phyloP scores from a whole-genome alignment of 2,888 invertebrate species.

The Dicranocentrus wangi region DNA sequence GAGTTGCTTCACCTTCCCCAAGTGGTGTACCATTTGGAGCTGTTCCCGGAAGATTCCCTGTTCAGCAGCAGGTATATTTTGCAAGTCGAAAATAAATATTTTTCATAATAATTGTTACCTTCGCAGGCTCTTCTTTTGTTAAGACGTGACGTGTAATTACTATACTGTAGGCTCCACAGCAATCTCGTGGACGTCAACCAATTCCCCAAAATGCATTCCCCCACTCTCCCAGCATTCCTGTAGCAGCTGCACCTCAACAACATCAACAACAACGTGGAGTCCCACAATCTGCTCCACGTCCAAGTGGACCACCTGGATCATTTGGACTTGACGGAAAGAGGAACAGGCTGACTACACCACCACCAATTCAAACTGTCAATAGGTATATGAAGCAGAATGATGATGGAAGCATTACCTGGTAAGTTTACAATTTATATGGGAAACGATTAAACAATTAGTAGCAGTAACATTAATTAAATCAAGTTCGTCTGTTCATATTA shows the following conservation, averaged over 20 bases:
- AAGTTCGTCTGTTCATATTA: no score
- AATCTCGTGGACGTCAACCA: conserved; percentile 58
- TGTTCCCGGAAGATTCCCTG: conserved; percentile 63
- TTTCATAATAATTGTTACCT: not conserved
- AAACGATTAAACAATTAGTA: no score
- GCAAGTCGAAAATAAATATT: not conserved
- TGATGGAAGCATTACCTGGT: conserved; percentile 72
- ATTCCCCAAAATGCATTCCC: conserved; percentile 26
- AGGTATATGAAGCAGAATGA: conserved; percentile 71
- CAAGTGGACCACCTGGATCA: conserved; percentile 3
- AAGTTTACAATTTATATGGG: no score
- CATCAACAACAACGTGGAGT: conserved; percentile 41
- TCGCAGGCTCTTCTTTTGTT: no score
- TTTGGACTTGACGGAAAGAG: conserved; percentile 49
- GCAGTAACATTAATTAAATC: not conserved
- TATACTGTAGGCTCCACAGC: conserved; percentile 54
- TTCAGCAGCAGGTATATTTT: conserved; percentile 67
- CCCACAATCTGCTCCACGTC: conserved; percentile 48
- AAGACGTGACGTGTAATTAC: not conserved
- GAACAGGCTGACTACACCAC: conserved; percentile 68
- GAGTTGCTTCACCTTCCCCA: conserved; percentile 59
- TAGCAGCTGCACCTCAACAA: conserved; percentile 39
- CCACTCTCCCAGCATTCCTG: conserved; percentile 8
- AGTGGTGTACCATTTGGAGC: conserved; percentile 33
- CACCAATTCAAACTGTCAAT: conserved; percentile 72